A percentile compares a stretch with the other conserved stretches of the same genome.
These are phyloP conservation scores for Grammomys dolichurus DNA, from an alignment of 2,113 vertebrate genomes.

Conservation along the genomic window DNA sequence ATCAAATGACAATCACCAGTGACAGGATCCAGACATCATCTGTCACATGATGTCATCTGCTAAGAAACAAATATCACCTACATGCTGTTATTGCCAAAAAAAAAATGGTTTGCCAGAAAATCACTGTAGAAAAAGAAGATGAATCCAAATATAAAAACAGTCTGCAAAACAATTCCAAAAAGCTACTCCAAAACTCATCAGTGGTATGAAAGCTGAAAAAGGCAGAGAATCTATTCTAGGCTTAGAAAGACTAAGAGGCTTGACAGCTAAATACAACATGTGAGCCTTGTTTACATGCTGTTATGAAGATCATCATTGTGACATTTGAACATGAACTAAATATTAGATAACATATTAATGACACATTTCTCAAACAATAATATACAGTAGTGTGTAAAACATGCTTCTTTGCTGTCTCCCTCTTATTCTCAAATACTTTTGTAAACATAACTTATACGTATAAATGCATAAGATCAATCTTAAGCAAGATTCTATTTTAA, in stretches of 20 bases:
- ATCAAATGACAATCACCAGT: background rate
- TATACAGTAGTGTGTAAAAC: background rate
- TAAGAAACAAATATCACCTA: background rate
- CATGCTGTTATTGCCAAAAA: background rate
- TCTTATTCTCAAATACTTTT: constrained; percentile 35
- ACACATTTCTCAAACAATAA: constrained; percentile 8
- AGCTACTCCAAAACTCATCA: background rate
- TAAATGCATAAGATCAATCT: background rate
- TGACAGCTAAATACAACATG: background rate
- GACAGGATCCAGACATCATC: background rate
- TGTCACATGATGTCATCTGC: background rate
- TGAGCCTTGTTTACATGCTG: background rate
- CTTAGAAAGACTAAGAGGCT: background rate
- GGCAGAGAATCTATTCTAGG: background rate
- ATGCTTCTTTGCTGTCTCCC: background rate
- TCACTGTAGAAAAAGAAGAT: constrained; percentile 19
- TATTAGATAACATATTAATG: background rate
- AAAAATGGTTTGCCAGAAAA: background rate
- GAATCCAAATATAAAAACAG: constrained; percentile 19
- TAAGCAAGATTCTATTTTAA: constrained; percentile 66
- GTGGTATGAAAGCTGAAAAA: background rate
- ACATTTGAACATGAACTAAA: background rate
- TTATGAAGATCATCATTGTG: constrained; percentile 10
- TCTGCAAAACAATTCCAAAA: background rate
- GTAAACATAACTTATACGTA: background rate